These are phyloP conservation scores for Ochropleura leucogaster DNA, from an alignment of 2,888 invertebrate genomes.

Conservation along the genomic window DNA sequence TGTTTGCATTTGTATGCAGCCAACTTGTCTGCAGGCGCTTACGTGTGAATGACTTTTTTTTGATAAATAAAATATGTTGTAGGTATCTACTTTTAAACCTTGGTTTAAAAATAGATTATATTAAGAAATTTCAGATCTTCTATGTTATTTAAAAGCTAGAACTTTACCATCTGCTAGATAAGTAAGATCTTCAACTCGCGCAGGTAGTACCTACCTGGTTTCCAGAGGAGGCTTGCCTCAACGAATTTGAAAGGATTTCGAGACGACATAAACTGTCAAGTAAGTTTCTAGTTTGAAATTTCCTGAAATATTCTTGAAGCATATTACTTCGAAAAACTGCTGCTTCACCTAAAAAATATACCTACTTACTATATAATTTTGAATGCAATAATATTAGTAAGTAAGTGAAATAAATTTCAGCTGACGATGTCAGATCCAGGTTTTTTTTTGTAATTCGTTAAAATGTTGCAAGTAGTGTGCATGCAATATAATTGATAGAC, in stretches of 20 bases:
- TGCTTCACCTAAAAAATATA: not conserved
- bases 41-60: slow-evolving; percentile 48
- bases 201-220: slow-evolving; percentile 35
- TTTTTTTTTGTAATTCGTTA: not conserved
- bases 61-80: slow-evolving; percentile 31
- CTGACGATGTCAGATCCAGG: not conserved
- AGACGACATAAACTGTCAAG: slow-evolving; percentile 73
- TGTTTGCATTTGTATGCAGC: slow-evolving; percentile 61
- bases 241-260: slow-evolving; percentile 79
- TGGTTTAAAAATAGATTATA: not conserved
- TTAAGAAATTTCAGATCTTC: not conserved
- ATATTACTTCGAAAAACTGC: slow-evolving; percentile 11
- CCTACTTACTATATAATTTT: not conserved
- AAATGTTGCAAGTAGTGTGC: too few species aligned
- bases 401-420: not conserved
- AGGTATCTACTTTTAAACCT: slow-evolving; percentile 21
- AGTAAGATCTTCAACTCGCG: slow-evolving; percentile 52
- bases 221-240: slow-evolving; percentile 69
- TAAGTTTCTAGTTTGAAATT: slow-evolving; percentile 77
- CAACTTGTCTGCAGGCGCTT: slow-evolving; percentile 62
- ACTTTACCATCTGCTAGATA: slow-evolving; percentile 21
- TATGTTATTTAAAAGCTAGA: not conserved
- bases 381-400: not conserved
- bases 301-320: slow-evolving; percentile 67
- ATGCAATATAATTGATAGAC: too few species aligned